phyloP scores from a whole-genome alignment of 2,888 invertebrate genomes.

The Lycophotia porphyrea region DNA sequence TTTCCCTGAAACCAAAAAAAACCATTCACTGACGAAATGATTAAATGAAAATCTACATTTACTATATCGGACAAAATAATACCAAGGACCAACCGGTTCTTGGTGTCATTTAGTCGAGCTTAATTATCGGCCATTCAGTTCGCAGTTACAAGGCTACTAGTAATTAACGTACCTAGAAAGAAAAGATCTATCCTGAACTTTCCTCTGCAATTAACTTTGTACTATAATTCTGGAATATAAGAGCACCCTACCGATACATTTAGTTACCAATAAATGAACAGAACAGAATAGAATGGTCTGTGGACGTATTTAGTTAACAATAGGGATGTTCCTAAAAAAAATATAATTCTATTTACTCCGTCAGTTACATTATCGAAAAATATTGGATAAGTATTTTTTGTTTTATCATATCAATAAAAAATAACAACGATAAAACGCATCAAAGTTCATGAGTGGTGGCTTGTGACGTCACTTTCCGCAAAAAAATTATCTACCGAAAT shows the following conservation, averaged over 20 bases:
- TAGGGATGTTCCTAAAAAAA: no score
- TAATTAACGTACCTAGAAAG: constrained; percentile 31
- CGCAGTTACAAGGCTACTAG: constrained; percentile 10
- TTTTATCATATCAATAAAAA: no score
- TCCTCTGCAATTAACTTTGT: constrained; percentile 8
- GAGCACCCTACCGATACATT: neutral
- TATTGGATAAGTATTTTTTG: no score
- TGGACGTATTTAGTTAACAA: neutral
- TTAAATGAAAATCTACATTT: neutral
- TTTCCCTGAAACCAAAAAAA: neutral
- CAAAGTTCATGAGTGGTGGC: no score
- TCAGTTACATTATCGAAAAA: no score
- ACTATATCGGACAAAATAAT: neutral
- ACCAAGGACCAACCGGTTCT: no score
- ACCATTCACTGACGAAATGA: neutral
- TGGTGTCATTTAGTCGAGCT: constrained; percentile 2
- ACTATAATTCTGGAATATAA: neutral
- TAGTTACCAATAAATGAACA: neutral
- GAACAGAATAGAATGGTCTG: neutral
- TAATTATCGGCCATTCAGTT: constrained; percentile 34
- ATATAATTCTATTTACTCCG: no score
- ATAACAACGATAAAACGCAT: no score
- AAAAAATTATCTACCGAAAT: no score
- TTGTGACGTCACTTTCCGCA: no score
- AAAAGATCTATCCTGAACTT: constrained; percentile 21